Evolutionary conservation across 2,797 vertebrate genomes (phyloP).

Genomic region (Gobio occitaniae): DNA sequence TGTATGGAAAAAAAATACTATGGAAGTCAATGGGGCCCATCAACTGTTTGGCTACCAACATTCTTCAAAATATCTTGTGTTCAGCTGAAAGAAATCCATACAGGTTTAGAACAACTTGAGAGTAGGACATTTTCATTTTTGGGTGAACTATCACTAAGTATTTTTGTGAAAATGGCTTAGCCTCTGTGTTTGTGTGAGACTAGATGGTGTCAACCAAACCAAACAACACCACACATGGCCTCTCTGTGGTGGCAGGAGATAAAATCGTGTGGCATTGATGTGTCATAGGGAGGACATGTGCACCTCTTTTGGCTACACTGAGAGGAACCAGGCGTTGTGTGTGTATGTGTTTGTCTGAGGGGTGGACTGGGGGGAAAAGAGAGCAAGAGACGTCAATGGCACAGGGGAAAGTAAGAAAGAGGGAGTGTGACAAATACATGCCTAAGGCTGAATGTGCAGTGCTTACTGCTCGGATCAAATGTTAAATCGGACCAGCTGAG

Average conservation of each 20-base stretch:
- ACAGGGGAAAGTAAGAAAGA: slow-evolving; percentile 31
- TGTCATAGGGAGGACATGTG: slow-evolving; percentile 30
- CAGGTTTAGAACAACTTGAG: not conserved
- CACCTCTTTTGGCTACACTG: slow-evolving; percentile 3
- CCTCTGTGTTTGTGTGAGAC: not conserved
- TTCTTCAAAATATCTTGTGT: no score
- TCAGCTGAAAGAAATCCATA: not conserved
- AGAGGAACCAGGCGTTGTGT: not conserved
- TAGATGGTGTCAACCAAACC: slow-evolving; percentile 24
- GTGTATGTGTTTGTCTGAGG: not conserved
- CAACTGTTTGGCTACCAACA: no score
- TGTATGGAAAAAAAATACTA: no score
- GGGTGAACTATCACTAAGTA: not conserved
- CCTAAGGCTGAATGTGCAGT: slow-evolving; percentile 19
- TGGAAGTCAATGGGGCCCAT: no score
- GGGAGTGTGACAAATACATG: not conserved
- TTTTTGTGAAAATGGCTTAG: slow-evolving; percentile 8
- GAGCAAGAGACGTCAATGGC: not conserved
- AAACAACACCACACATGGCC: slow-evolving; percentile 43
- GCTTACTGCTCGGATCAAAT: slow-evolving; percentile 10
- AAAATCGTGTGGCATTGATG: slow-evolving; percentile 21
- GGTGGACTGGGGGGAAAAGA: not conserved
- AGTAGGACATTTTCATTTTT: not conserved
- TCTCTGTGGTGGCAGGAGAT: slow-evolving; percentile 41
- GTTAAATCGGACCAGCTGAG: slow-evolving; percentile 7